Percentiles rank a stretch among this genome's conserved stretches.
These are phyloP conservation scores for Euplagia quadripunctaria DNA, from an alignment of 2,888 invertebrate genomes.

Conservation along the genomic window DNA sequence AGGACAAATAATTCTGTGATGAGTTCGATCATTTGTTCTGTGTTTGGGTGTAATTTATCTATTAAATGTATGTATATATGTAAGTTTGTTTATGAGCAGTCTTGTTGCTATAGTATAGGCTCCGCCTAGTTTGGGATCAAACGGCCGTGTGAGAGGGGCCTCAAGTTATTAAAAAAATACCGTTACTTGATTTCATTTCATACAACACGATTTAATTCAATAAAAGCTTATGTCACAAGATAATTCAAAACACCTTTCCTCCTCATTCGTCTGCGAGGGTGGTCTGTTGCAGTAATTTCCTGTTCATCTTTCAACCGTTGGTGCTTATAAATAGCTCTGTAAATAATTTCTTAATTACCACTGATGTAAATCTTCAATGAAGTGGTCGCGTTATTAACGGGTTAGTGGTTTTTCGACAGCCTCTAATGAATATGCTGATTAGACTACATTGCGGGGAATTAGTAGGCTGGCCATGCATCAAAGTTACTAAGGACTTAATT, in stretches of 20 bases:
- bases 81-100: too few relatives aligned
- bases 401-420: slow-evolving; percentile 51
- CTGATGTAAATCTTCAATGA: slow-evolving; percentile 47
- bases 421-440: slow-evolving; percentile 53
- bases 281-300: slow-evolving; percentile 13
- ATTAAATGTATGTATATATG: too few relatives aligned
- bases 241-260: neutral
- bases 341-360: slow-evolving; percentile 50
- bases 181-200: too few relatives aligned
- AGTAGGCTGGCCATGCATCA: neutral
- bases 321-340: slow-evolving; percentile 27
- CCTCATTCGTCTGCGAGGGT: neutral
- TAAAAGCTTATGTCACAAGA: too few relatives aligned
- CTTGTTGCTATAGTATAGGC: too few relatives aligned
- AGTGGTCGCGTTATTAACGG: slow-evolving; percentile 46
- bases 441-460: slow-evolving; percentile 36
- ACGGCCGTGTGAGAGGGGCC: too few relatives aligned
- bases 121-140: too few relatives aligned
- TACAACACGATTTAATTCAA: too few relatives aligned
- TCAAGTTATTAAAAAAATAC: too few relatives aligned
- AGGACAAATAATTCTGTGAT: too few relatives aligned
- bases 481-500: neutral
- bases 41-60: too few relatives aligned
- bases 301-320: slow-evolving; percentile 29
- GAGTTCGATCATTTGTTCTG: too few relatives aligned